Base-by-base conservation (phyloP, 2,888 invertebrate species). In the Germaria angustata region DNA sequence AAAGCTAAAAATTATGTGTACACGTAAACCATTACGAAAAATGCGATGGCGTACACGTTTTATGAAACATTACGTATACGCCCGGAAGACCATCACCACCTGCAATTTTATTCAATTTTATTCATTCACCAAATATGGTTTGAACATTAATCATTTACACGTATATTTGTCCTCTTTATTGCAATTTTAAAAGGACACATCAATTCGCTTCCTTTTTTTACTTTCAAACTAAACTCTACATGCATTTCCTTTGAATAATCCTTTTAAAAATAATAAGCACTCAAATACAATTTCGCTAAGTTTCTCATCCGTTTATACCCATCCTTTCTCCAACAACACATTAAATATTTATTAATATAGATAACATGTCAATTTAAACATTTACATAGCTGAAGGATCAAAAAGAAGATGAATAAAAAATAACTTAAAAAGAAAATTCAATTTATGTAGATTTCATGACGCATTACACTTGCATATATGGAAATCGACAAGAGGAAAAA, bases 401-500 rank as follows among this genome's bases (percentile, higher is more conserved):
- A 22, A 63, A 9, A 46, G 41, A 15, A 4, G 44, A 66, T 41
- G 34, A 55, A 57, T 28, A 3, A 41, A 2, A 17, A 34, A 9
- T 22, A 4, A 46, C 15, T 55, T 44, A 41, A 39, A 72, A 39
- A 36, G 34, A 53, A 81, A 72, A 68, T 44, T 81, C 72, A 78
- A 78, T 81, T 81, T 81, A 78, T 81, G 63, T 51, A 81, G 68
- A 81, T 78, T 78, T 78, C 55, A 81, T 73, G 68, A 72, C 46
- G 72, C 68, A 73, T 77, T 81, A 55, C 66, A 61, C 24, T 55
- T 53, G 13, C 15, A 15, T 20, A 22, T 41, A 46, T 6, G 32
- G 28, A 28, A 78, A 55, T 39, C 13, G 28, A 15, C 46, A 36
- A 39, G 6, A 6, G 6, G 6, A 28, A 6, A 34, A 63, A 20